Percentiles rank a stretch among this genome's conserved stretches.
These are phyloP conservation scores for Euphydryas editha DNA, from an alignment of 2,888 invertebrate species.

Conservation along the genomic window DNA sequence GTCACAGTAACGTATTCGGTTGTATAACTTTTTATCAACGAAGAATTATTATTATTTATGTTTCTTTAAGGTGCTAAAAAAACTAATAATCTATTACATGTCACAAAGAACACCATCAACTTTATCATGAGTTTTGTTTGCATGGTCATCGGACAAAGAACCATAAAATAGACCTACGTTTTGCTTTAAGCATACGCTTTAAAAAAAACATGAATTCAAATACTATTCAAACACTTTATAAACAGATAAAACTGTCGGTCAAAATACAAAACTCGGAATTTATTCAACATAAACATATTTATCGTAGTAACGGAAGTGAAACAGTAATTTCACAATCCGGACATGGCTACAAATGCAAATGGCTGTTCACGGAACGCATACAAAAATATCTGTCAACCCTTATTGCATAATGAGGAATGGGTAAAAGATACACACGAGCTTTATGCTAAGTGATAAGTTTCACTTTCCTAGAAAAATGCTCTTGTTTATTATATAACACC, in stretches of 20 bases:
- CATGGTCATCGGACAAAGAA: too few species aligned
- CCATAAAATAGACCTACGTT: too few species aligned
- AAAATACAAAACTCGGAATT: conserved; percentile 17
- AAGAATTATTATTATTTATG: too few species aligned
- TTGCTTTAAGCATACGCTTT: not conserved
- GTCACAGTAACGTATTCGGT: too few species aligned
- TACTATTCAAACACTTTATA: not conserved
- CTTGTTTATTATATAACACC: conserved; percentile 27
- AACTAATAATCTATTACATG: too few species aligned
- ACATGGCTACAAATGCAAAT: conserved; percentile 58
- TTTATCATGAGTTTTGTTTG: too few species aligned
- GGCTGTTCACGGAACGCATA: conserved; percentile 52
- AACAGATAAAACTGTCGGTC: not conserved
- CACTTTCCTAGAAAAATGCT: conserved; percentile 64
- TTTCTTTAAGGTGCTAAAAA: too few species aligned
- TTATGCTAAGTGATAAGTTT: conserved; percentile 70
- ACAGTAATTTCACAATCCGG: conserved; percentile 78
- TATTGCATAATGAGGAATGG: conserved; percentile 72
- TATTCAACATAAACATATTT: conserved; percentile 28
- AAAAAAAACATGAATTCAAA: not conserved
- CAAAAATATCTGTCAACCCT: conserved; percentile 67
- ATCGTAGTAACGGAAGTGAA: conserved; percentile 71
- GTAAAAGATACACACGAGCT: conserved; percentile 57
- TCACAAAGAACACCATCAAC: too few species aligned
- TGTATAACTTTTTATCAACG: too few species aligned